A percentile compares a stretch with the other conserved stretches of the same genome.
Evolutionary conservation across 2,797 vertebrate genomes (phyloP).

Genomic region (Morelia viridis): DNA sequence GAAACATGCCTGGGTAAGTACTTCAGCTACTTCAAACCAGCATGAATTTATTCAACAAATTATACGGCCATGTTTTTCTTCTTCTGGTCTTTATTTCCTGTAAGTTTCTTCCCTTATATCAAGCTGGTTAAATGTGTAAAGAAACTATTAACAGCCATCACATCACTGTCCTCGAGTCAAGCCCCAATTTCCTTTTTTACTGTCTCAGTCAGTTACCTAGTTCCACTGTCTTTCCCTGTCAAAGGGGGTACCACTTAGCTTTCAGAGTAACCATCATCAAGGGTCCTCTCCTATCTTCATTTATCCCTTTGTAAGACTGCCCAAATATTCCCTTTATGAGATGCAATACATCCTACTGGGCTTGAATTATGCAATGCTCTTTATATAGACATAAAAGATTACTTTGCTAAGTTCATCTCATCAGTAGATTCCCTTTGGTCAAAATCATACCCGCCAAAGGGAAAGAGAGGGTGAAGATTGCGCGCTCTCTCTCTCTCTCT

Average conservation of each 20-base stretch:
- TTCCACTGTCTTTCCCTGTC: background rate
- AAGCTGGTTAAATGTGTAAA: background rate
- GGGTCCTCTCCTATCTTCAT: background rate
- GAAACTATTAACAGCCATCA: background rate
- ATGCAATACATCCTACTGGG: background rate
- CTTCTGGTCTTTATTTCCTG: background rate
- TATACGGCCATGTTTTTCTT: background rate
- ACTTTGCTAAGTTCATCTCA: background rate
- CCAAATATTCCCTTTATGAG: background rate
- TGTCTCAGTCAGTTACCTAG: background rate
- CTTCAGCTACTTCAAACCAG: background rate
- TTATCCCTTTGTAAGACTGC: background rate
- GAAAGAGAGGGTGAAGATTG: background rate
- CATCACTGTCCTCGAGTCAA: background rate
- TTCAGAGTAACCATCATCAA: background rate
- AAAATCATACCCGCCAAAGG: background rate
- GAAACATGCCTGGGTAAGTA: background rate
- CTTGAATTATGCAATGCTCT: background rate
- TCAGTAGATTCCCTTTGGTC: background rate
- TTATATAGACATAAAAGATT: background rate
- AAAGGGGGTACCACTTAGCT: background rate
- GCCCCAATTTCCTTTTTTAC: background rate
- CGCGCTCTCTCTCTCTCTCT: background rate
- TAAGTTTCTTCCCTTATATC: background rate
- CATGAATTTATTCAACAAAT: background rate